Percentiles rank a stretch among this genome's conserved stretches.
These are phyloP conservation scores for Ephialtes manifestator DNA, from an alignment of 2,888 invertebrate genomes.

Conservation along the genomic window DNA sequence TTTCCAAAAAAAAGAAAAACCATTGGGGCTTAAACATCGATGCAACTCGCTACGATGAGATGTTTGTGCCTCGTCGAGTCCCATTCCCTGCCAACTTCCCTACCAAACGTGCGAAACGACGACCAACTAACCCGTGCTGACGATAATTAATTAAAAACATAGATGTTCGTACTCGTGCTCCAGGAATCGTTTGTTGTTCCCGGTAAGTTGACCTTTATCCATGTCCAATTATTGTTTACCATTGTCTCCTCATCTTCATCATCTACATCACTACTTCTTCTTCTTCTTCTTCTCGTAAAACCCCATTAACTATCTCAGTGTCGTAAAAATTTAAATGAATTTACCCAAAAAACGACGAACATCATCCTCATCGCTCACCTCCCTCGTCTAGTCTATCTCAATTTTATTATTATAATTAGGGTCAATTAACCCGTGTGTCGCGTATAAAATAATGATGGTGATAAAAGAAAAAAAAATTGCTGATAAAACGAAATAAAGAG, in stretches of 20 bases:
- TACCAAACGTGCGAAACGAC: neutral
- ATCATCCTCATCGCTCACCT: conserved; percentile 8
- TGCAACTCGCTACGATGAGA: neutral
- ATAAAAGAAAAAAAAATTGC: conserved; percentile 20
- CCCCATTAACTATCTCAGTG: conserved; percentile 11
- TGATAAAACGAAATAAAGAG: neutral
- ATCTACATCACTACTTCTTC: neutral
- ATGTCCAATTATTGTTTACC: neutral
- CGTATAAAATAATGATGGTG: conserved; percentile 59
- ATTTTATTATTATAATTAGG: conserved; percentile 63
- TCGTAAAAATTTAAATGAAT: conserved; percentile 18
- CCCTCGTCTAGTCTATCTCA: conserved; percentile 62
- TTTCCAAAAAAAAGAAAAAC: conserved; percentile 22
- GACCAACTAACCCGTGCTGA: conserved; percentile 13
- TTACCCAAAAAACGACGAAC: neutral
- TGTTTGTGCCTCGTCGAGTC: neutral
- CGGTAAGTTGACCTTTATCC: conserved; percentile 36
- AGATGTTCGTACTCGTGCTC: neutral
- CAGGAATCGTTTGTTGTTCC: conserved; percentile 5
- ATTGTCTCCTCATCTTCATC: neutral
- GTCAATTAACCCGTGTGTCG: conserved; percentile 62
- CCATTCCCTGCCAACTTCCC: neutral
- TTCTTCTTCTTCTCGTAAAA: conserved; percentile 14
- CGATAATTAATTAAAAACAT: conserved; percentile 13
- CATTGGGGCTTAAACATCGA: conserved; percentile 23